Evolutionary conservation across 2,797 vertebrate genomes (phyloP).

Genomic region (Hylomyscus alleni): DNA sequence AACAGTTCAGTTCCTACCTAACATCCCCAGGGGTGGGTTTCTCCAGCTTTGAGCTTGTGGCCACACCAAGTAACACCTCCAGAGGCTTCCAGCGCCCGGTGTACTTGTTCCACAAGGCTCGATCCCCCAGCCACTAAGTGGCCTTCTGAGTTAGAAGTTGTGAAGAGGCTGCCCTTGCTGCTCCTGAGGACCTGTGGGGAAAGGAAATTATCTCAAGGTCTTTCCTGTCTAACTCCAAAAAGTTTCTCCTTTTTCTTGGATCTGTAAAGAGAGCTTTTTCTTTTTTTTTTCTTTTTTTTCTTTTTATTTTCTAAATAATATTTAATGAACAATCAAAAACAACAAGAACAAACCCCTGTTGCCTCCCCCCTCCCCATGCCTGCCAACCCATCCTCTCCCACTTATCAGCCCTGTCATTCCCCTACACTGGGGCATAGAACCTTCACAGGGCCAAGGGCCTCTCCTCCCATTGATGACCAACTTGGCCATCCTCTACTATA

Average conservation of each 20-base stretch:
- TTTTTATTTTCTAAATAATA: too few relatives aligned
- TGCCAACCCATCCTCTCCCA: too few relatives aligned
- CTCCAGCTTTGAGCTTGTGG: slow-evolving; percentile 93
- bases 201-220: slow-evolving; percentile 65
- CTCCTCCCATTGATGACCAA: too few relatives aligned
- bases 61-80: slow-evolving; percentile 91
- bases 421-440: too few relatives aligned
- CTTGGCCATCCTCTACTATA: too few relatives aligned
- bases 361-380: too few relatives aligned
- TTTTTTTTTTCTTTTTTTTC: too few relatives aligned
- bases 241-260: slow-evolving; percentile 74
- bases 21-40: slow-evolving; percentile 93
- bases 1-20: slow-evolving; percentile 92
- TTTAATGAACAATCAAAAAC: too few relatives aligned
- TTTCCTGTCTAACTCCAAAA: slow-evolving; percentile 73
- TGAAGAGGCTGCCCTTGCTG: slow-evolving; percentile 59
- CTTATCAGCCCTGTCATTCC: too few relatives aligned
- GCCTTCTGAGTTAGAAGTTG: slow-evolving; percentile 42
- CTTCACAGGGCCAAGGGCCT: too few relatives aligned
- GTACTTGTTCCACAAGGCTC: slow-evolving; percentile 94
- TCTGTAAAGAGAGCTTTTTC: slow-evolving; percentile 78
- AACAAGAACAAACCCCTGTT: too few relatives aligned
- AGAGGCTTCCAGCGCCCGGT: slow-evolving; percentile 93
- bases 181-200: slow-evolving; percentile 72
- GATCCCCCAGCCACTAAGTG: slow-evolving; percentile 79